A percentile compares a stretch with the other conserved stretches of the same genome.
Conservation (phyloP, 1,140 invertebrate species). For the Ridgeia piscesae region DNA sequence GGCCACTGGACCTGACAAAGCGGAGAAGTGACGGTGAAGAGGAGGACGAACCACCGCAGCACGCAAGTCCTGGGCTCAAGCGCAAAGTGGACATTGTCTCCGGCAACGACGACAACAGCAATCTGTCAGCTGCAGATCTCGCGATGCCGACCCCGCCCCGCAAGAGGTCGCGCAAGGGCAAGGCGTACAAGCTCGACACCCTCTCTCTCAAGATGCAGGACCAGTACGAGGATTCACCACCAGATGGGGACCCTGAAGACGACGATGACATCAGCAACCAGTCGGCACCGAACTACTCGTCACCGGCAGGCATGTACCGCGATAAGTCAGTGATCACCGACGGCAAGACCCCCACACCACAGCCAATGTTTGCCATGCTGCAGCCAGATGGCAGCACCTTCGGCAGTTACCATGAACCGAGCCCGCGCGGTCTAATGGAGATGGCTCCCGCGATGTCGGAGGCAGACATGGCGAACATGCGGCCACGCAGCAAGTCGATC, state of each 20-base stretch:
- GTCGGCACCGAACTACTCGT: neutral
- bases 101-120: neutral
- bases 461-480: neutral
- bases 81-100: neutral
- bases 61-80: neutral
- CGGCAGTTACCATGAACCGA: neutral
- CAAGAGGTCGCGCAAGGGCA: conserved; percentile 76
- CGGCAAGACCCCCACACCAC: neutral
- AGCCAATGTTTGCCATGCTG: neutral
- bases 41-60: conserved; percentile 2
- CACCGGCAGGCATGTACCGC: neutral
- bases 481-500: neutral
- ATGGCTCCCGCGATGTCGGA: neutral
- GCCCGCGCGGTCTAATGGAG: neutral
- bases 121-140: conserved; percentile 21
- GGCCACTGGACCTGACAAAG: conserved; percentile 9
- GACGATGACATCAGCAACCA: conserved; percentile 1
- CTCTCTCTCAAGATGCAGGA: conserved; percentile 61
- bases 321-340: neutral
- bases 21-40: neutral
- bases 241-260: conserved; percentile 14
- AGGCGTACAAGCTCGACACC: conserved; percentile 74
- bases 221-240: conserved; percentile 20
- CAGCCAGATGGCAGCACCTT: conserved; percentile 10
- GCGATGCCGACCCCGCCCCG: conserved; percentile 41